Percentiles rank a stretch among this genome's conserved stretches.
phyloP scores from a whole-genome alignment of 2,113 vertebrate species.

The Sminthopsis crassicaudata region DNA sequence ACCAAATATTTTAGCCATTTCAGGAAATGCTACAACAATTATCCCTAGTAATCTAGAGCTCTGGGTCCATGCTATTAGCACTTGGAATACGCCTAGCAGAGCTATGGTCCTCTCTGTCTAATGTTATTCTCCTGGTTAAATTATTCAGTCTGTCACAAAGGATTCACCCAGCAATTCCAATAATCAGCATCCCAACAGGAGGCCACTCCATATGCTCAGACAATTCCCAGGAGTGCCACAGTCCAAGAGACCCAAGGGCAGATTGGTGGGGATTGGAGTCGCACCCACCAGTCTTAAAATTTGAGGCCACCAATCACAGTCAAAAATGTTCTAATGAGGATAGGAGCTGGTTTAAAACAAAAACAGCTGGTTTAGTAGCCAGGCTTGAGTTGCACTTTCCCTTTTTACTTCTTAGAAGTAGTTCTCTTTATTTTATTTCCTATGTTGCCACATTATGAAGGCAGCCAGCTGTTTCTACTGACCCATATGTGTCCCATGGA shows the following conservation, averaged over 20 bases:
- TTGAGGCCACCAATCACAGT: background rate
- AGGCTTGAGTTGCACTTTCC: background rate
- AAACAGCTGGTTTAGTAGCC: background rate
- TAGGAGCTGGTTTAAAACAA: constrained; percentile 22
- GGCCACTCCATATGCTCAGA: constrained; percentile 7
- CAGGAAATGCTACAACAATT: constrained; percentile 33
- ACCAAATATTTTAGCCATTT: background rate
- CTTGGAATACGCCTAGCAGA: background rate
- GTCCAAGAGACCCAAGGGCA: constrained; percentile 36
- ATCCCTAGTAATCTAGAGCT: background rate
- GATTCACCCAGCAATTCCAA: constrained; percentile 29
- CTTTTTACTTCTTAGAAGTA: background rate
- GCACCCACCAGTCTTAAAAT: constrained; percentile 31
- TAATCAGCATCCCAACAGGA: constrained; percentile 29
- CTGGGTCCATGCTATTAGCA: background rate
- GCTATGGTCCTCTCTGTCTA: constrained; percentile 3
- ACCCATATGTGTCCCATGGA: background rate
- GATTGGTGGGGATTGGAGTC: constrained; percentile 8
- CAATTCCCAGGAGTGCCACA: background rate
- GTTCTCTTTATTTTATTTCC: background rate
- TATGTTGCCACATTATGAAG: background rate
- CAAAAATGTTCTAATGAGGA: background rate
- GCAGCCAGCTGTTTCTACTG: background rate
- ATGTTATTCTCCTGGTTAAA: background rate
- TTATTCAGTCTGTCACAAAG: constrained; percentile 19